Percentiles rank a stretch among this genome's conserved stretches.
Evolutionary conservation across 2,113 vertebrate species (phyloP).

Genomic region (Mixornis gularis): DNA sequence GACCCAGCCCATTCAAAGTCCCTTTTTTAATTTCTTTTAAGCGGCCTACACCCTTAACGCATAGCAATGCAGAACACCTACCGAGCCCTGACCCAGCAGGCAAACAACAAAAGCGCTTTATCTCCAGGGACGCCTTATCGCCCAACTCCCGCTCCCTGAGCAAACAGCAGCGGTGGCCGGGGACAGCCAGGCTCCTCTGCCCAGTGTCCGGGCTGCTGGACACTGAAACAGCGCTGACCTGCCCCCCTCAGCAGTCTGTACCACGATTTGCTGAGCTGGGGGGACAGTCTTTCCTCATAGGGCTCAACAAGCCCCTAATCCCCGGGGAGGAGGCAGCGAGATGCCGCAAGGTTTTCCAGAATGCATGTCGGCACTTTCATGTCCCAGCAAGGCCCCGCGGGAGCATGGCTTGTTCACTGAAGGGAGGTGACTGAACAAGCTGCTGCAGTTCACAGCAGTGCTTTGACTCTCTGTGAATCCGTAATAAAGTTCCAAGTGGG

Average conservation of each 20-base stretch:
- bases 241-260: background rate
- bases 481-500: background rate
- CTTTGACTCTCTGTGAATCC: background rate
- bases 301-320: background rate
- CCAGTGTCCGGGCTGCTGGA: background rate
- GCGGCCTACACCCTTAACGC: slow-evolving; percentile 17
- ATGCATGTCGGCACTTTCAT: background rate
- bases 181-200: background rate
- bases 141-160: background rate
- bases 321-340: background rate
- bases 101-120: slow-evolving; percentile 35
- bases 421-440: slow-evolving; percentile 16
- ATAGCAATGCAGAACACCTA: background rate
- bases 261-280: background rate
- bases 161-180: background rate
- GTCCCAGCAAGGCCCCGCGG: background rate
- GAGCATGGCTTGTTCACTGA: background rate
- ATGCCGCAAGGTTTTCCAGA: background rate
- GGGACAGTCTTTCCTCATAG: background rate
- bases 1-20: slow-evolving; percentile 49
- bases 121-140: background rate
- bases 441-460: background rate
- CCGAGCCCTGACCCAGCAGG: background rate
- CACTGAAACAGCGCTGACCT: background rate
- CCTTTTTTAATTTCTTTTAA: background rate